These are phyloP conservation scores for Gobiocypris rarus DNA, from an alignment of 2,113 vertebrate genomes.

Conservation along the genomic window DNA sequence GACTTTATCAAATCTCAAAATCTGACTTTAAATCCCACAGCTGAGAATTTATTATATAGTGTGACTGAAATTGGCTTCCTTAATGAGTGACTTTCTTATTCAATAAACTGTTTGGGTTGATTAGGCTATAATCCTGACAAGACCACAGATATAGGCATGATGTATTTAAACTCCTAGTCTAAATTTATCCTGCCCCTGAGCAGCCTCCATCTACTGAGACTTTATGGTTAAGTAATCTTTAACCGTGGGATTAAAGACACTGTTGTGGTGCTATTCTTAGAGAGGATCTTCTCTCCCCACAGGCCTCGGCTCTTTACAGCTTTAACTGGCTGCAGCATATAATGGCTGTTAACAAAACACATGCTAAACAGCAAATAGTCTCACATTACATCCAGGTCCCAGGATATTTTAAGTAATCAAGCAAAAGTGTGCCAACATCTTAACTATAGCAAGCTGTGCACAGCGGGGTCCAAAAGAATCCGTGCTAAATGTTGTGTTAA, in stretches of 20 bases:
- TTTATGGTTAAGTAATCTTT: conserved; percentile 52
- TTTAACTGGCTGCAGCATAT: conserved; percentile 8
- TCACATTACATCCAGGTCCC: not conserved
- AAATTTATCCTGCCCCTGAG: conserved; percentile 33
- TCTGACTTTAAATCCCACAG: not conserved
- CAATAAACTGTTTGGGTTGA: not conserved
- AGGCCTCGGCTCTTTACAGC: conserved; percentile 8
- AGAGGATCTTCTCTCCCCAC: conserved; percentile 23
- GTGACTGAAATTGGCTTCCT: not conserved
- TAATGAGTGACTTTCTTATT: not conserved
- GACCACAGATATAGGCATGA: not conserved
- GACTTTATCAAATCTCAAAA: not conserved
- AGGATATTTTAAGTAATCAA: conserved; percentile 1
- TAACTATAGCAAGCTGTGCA: not conserved
- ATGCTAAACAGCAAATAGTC: not conserved
- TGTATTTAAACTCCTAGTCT: conserved; percentile 27
- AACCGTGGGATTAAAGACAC: conserved; percentile 54
- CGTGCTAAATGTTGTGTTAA: not conserved
- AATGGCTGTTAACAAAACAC: conserved; percentile 5
- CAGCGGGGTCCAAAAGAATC: not conserved
- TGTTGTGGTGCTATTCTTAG: conserved; percentile 38
- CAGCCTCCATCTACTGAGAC: conserved; percentile 39
- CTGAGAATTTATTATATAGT: not conserved
- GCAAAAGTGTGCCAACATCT: not conserved
- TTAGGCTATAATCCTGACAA: not conserved